Evolutionary conservation across 1,140 invertebrate species (phyloP).

Genomic region (Heliconius eleuchia): DNA sequence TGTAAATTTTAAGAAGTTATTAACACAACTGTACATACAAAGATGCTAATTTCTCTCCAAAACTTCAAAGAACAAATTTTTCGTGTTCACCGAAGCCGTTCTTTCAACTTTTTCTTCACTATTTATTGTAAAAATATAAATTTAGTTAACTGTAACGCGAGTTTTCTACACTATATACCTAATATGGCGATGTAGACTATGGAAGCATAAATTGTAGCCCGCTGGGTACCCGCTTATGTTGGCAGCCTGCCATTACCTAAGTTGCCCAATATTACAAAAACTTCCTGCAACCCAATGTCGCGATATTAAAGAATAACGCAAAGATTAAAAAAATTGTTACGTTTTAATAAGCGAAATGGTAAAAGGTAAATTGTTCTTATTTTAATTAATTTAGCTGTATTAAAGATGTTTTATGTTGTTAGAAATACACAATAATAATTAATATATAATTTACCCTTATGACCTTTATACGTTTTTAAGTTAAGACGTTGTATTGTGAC

Average conservation of each 20-base stretch:
- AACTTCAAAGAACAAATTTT: not conserved
- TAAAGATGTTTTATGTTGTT: too few species aligned
- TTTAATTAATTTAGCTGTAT: not conserved
- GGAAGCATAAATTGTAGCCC: conserved; percentile 32
- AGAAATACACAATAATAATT: too few species aligned
- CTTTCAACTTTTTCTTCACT: not conserved
- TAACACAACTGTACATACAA: not conserved
- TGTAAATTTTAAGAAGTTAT: not conserved
- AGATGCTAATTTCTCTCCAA: not conserved
- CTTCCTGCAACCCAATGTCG: conserved; percentile 29
- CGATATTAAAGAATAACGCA: conserved; percentile 22
- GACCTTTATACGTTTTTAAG: too few species aligned
- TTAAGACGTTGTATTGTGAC: too few species aligned
- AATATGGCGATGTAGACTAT: conserved; percentile 26
- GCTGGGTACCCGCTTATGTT: conserved; percentile 28
- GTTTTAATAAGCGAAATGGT: not conserved
- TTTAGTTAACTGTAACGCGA: conserved; percentile 26
- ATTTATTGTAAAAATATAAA: conserved; percentile 17
- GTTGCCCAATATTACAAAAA: conserved; percentile 37
- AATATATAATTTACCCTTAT: too few species aligned
- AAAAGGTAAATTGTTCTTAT: not conserved
- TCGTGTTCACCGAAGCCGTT: not conserved
- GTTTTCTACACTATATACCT: conserved; percentile 27
- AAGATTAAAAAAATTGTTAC: not conserved
- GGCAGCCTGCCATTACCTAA: conserved; percentile 35